A percentile compares a stretch with the other conserved stretches of the same genome.
Evolutionary conservation across 2,113 vertebrate species (phyloP).

Genomic region (Struthio camelus): DNA sequence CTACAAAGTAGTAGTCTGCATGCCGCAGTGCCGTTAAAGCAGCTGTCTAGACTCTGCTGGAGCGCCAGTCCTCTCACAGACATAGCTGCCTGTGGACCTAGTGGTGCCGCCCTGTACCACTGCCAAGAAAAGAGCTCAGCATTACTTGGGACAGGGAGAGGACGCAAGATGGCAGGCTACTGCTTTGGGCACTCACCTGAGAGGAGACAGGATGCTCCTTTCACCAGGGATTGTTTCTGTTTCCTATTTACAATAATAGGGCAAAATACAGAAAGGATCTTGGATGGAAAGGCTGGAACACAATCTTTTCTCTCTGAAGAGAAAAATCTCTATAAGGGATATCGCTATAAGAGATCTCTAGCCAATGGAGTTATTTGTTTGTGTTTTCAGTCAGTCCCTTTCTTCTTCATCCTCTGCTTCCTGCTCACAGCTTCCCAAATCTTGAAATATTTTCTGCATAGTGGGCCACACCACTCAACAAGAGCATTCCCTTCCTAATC

Average conservation of each 20-base stretch:
- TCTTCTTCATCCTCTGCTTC: constrained; percentile 53
- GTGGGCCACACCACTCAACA: neutral
- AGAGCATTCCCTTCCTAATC: constrained; percentile 59
- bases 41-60: neutral
- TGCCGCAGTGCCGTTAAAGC: neutral
- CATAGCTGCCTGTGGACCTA: neutral
- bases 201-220: neutral
- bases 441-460: constrained; percentile 40
- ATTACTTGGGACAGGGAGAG: neutral
- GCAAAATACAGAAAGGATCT: neutral
- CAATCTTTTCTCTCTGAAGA: neutral
- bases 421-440: constrained; percentile 45
- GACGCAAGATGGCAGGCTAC: neutral
- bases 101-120: neutral
- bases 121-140: neutral
- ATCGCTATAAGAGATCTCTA: constrained; percentile 26
- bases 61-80: neutral
- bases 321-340: neutral
- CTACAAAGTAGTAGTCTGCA: neutral
- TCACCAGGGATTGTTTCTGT: neutral
- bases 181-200: neutral
- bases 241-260: neutral
- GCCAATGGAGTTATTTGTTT: constrained; percentile 54
- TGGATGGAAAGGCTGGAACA: neutral
- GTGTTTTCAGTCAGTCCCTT: constrained; percentile 26